phyloP scores from a whole-genome alignment of 2,888 invertebrate genomes.

The Tridacna crocea region DNA sequence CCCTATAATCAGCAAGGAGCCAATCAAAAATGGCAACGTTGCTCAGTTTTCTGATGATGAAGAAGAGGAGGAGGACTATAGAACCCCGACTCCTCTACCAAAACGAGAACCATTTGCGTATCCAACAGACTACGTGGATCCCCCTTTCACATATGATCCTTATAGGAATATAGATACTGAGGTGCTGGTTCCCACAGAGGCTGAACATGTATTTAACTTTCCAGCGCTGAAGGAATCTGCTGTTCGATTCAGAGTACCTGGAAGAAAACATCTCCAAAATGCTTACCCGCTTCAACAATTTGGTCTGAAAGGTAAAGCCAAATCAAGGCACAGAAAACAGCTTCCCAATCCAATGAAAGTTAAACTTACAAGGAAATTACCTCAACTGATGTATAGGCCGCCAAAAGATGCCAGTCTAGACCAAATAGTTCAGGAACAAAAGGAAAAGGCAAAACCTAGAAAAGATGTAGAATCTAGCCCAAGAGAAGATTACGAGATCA shows the following conservation, averaged over 20 bases:
- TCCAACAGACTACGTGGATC: slow-evolving; percentile 35
- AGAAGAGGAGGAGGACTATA: neutral
- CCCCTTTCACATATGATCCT: slow-evolving; percentile 49
- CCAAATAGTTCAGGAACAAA: slow-evolving; percentile 6
- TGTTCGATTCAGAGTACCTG: slow-evolving; percentile 53
- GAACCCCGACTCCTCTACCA: slow-evolving; percentile 10
- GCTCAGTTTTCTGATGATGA: slow-evolving; percentile 8
- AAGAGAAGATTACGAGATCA: neutral
- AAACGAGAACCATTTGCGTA: slow-evolving; percentile 42
- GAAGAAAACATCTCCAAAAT: slow-evolving; percentile 48
- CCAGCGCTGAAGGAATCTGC: slow-evolving; percentile 39
- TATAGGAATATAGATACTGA: slow-evolving; percentile 35
- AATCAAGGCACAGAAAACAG: slow-evolving; percentile 31
- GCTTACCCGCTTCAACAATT: slow-evolving; percentile 52
- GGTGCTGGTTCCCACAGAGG: slow-evolving; percentile 26
- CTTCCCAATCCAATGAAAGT: slow-evolving; percentile 47
- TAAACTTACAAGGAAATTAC: slow-evolving; percentile 44
- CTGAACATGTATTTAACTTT: slow-evolving; percentile 50
- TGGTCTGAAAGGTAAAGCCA: slow-evolving; percentile 35
- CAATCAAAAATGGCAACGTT: slow-evolving; percentile 39
- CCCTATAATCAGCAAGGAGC: slow-evolving; percentile 41
- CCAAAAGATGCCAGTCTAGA: slow-evolving; percentile 24
- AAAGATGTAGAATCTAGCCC: neutral
- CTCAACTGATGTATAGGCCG: slow-evolving; percentile 52
- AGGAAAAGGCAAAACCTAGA: neutral